Evolutionary conservation across 2,888 invertebrate species (phyloP), one percentile per base, ranked within the genome.

Genomic region (Tetramorium bicarinatum): DNA sequence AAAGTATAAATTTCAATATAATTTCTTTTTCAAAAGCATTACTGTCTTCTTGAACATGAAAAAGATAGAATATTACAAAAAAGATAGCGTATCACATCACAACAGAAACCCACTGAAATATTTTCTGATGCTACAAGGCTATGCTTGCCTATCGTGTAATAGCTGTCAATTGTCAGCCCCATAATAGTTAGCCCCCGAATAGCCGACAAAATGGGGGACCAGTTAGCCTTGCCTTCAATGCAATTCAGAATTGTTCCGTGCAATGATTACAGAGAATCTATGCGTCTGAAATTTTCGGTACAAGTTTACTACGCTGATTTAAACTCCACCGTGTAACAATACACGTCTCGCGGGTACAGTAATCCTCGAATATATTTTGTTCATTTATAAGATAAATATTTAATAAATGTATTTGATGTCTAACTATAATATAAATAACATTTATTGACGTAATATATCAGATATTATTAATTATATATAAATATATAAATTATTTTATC

Each of bases 131-230:
- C 9, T 15, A 38, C 69, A 67, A 15, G 83, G 52, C 82, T 79
- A 85, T 69, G 62, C 83, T 81, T 61, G 66, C 41, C 77, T 67
- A 54, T 81, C 80, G 72, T 61, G 61, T 83, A 88, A 89, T 90
- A 82, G 79, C 7, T 64, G 59, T 7, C 85, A 89, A 89, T 89
- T 89, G 90, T 83, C 87, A 83, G 81, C 83, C 86, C 84, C 81
- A 64, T 87, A 87, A 87, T 84, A 80, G 72, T 89, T 89, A 89
- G 86, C 87, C 81, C 81, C 71, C 71, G 59, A 83, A 72, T 38
- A 77, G 54, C 38, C 75, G 59, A 59, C 67, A 34, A 61, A 64
- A 54, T 29, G 59, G 72, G 59, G 71, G 21, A 64, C 15, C 41
- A 66, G 66, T 41, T 15, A 82, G 44, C 49, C 67, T 81, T 71